Evolutionary conservation across 2,797 vertebrate species (phyloP), one percentile per base, ranked within the genome.

Genomic region (Fundulus diaphanus): DNA sequence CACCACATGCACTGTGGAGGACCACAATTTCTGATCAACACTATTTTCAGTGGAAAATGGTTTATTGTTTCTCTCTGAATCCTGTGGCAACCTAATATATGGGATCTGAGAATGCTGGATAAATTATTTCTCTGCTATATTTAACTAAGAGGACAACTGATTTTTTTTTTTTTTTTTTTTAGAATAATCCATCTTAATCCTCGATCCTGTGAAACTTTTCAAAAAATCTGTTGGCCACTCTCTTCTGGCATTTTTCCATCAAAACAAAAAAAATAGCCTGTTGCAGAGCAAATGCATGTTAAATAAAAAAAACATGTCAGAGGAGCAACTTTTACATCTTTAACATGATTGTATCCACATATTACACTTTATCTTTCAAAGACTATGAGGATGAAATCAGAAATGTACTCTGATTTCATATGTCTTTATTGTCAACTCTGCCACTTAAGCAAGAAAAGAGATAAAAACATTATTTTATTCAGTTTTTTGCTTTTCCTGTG

Each of bases 1-100:
- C 27, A 44, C 18, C 18, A 15, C 59, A 57, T 7, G 12, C 29
- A 13, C 37, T 46, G n/a, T 24, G n/a, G 37, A 42, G 52, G 18
- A 12, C 46, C 67, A 68, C 44, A 68, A 20, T 68, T 48, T 68
- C 66, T 68, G 66, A 48, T 31, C 42, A 48, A 48, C 44, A 12
- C 7, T 16, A 68, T 27, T 29, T 15, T 68, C 42, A 29, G 42
- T 44, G 42, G 48, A 68, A 68, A 46, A 48, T 29, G 18, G 16
- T 68, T 68, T n/a, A 67, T 46, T 31, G 9, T 49, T 33, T 49
- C 44, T 22, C 16, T 22, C 27, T 33, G 48, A 22, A 22, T 18
- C 5, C 7, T 49, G 11, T 49, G 9, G 31, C 20, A 33, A 33
- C 20, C 46, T 69, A 7, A 13, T 33, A 1, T 5, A 51, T 22